Evolutionary conservation across 1,140 invertebrate genomes (phyloP).

Genomic region (Neodiprion pinetum): DNA sequence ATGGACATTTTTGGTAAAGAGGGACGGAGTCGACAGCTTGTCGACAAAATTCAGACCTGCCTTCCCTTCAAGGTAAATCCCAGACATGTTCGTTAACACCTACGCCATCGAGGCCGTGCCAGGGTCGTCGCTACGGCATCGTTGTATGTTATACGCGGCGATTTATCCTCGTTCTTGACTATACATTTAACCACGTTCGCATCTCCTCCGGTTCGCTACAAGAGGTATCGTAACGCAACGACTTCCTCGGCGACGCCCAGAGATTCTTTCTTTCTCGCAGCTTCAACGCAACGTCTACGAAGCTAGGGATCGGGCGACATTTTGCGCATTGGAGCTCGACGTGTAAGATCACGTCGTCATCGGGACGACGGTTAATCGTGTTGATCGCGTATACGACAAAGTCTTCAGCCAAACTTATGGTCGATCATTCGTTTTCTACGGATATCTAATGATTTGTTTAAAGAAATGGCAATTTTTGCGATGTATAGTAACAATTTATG

Average conservation of each 20-base stretch:
- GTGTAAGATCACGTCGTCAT: neutral
- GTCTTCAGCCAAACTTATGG: too few relatives aligned
- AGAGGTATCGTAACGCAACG: neutral
- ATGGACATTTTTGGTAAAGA: slow-evolving; percentile 63
- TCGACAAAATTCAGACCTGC: slow-evolving; percentile 62
- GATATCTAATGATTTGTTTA: neutral
- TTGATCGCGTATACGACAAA: neutral
- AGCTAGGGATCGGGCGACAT: slow-evolving; percentile 2
- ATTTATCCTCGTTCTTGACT: neutral
- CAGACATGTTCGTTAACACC: slow-evolving; percentile 8
- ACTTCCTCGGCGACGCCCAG: too few relatives aligned
- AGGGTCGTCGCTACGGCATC: neutral
- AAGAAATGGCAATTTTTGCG: too few relatives aligned
- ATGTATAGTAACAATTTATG: too few relatives aligned
- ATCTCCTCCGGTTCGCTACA: neutral
- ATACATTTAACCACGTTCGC: neutral
- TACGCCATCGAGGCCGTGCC: neutral
- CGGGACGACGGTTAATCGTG: neutral
- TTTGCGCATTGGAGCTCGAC: neutral
- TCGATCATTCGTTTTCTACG: neutral
- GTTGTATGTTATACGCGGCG: neutral
- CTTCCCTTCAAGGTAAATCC: slow-evolving; percentile 61
- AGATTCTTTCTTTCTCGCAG: too few relatives aligned
- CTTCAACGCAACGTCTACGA: neutral
- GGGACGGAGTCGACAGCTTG: slow-evolving; percentile 59